Evolutionary conservation across 2,797 vertebrate species (phyloP).

Genomic region (Chloroceryle amazona): DNA sequence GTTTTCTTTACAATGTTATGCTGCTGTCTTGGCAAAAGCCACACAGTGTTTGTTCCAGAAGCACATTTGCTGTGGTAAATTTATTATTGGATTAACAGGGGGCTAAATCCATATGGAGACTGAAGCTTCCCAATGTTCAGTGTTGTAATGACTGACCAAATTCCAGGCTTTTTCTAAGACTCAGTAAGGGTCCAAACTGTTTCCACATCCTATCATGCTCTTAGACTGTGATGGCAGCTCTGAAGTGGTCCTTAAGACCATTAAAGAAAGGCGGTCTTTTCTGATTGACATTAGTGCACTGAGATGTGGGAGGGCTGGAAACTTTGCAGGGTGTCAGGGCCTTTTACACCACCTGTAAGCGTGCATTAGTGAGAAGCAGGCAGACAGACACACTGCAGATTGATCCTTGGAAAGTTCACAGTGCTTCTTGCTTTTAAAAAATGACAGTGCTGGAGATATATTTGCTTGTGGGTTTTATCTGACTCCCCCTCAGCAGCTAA

Average conservation of each 20-base stretch:
- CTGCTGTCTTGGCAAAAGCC: neutral
- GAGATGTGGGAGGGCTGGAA: neutral
- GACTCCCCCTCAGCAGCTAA: neutral
- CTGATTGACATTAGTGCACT: neutral
- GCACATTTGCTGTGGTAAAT: neutral
- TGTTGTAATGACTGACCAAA: neutral
- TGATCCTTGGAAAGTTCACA: neutral
- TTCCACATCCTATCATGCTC: neutral
- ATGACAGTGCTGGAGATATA: neutral
- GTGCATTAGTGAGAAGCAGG: neutral
- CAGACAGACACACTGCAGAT: neutral
- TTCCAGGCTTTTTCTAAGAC: neutral
- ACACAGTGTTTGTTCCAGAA: neutral
- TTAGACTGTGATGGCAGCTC: neutral
- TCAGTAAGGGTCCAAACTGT: neutral
- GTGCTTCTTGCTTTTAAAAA: constrained; percentile 7
- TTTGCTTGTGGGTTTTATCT: neutral
- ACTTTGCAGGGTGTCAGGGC: neutral
- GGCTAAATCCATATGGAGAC: neutral
- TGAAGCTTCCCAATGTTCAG: neutral
- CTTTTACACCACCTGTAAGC: neutral
- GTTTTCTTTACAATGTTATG: neutral
- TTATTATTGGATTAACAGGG: neutral
- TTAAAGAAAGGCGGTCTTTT: neutral
- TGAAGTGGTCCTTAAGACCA: neutral